A percentile compares a stretch with the other conserved stretches of the same genome.
phyloP scores from a whole-genome alignment of 2,113 vertebrate species.

The Anguilla rostrata region DNA sequence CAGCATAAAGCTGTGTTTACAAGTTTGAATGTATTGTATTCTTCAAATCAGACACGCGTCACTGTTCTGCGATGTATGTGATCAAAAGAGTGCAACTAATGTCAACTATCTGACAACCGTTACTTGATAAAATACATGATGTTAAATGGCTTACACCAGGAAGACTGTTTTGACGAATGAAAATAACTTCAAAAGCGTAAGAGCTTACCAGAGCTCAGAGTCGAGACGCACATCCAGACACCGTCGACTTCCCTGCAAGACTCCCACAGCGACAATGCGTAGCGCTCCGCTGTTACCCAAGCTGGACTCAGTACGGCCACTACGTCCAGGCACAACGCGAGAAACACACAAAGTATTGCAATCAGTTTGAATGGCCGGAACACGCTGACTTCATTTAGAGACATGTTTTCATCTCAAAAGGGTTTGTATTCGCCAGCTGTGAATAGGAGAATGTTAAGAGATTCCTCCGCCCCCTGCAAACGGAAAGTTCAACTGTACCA shows the following conservation, averaged over 20 bases:
- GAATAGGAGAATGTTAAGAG: background rate
- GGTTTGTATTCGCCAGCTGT: background rate
- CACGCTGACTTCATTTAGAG: constrained; percentile 64
- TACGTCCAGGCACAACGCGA: constrained; percentile 72
- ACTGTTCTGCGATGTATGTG: background rate
- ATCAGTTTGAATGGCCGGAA: constrained; percentile 75
- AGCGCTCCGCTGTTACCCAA: constrained; percentile 79
- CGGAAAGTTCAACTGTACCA: constrained; percentile 9
- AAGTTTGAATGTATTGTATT: background rate
- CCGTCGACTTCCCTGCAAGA: constrained; percentile 61
- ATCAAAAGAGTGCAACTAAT: background rate
- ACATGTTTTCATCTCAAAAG: constrained; percentile 58
- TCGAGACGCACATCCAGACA: constrained; percentile 70
- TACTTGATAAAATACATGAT: background rate
- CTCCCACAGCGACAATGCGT: constrained; percentile 76
- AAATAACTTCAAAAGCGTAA: background rate
- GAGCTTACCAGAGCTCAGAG: constrained; percentile 70
- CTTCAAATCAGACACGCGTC: background rate
- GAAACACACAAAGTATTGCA: constrained; percentile 74
- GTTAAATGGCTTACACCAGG: background rate
- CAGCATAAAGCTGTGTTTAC: background rate
- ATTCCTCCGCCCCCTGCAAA: background rate
- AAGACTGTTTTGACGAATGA: background rate
- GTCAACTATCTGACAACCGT: background rate
- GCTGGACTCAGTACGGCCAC: constrained; percentile 74